Percentiles rank a stretch among this genome's conserved stretches.
phyloP scores from a whole-genome alignment of 2,888 invertebrate species.

The Branchipolynoe longqiensis region DNA sequence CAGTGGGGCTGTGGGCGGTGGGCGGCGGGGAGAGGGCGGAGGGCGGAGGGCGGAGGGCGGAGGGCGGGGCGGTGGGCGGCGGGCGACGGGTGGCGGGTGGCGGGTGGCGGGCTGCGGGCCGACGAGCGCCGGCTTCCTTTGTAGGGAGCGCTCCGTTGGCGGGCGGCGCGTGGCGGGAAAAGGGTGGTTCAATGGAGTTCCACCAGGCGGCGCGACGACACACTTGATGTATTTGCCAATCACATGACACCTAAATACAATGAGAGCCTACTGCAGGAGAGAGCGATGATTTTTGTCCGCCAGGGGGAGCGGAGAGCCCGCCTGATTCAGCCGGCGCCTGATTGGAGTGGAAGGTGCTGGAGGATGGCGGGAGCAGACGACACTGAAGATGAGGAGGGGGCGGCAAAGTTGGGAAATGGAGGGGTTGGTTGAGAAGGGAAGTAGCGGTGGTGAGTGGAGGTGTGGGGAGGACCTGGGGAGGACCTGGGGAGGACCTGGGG shows the following conservation, averaged over 20 bases:
- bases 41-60: too few relatives aligned
- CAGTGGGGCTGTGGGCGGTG: too few relatives aligned
- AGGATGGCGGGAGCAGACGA: neutral
- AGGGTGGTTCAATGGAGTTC: slow-evolving; percentile 1
- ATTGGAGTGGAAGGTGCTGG: neutral
- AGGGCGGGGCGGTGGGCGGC: too few relatives aligned
- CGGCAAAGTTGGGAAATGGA: neutral
- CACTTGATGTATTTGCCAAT: slow-evolving; percentile 49
- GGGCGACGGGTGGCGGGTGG: neutral
- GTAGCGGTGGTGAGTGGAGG: too few relatives aligned
- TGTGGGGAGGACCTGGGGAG: too few relatives aligned
- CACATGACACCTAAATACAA: slow-evolving; percentile 46
- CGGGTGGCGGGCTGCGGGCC: neutral
- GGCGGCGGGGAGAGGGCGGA: too few relatives aligned
- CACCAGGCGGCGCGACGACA: slow-evolving; percentile 14
- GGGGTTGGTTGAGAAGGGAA: too few relatives aligned
- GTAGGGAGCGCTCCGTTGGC: neutral
- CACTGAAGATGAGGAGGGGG: neutral
- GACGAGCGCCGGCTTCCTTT: slow-evolving; percentile 17
- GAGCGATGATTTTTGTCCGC: slow-evolving; percentile 31
- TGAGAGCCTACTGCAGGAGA: neutral
- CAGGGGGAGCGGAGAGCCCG: neutral
- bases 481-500: too few relatives aligned
- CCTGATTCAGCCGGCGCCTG: neutral
- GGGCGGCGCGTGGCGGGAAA: slow-evolving; percentile 33